These are phyloP conservation scores for Hemistola chrysoprasaria DNA, from an alignment of 2,888 invertebrate species.

Conservation along the genomic window DNA sequence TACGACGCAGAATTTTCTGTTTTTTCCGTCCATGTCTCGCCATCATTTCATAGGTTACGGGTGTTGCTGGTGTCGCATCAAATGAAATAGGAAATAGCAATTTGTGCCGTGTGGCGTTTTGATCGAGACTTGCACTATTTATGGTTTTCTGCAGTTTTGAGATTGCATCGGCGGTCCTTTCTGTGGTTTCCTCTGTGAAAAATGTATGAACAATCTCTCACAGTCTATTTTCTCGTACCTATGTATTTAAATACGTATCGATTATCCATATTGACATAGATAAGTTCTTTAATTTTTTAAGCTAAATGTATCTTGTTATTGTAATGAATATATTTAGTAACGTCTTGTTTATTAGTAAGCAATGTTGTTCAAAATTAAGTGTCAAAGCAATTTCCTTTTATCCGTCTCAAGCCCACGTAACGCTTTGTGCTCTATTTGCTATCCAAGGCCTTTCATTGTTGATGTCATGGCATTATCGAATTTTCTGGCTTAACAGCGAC, in stretches of 20 bases:
- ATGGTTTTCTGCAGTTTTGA: not conserved
- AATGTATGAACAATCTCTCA: too few species aligned
- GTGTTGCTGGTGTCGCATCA: constrained; percentile 40
- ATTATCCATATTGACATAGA: too few species aligned
- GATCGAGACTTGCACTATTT: constrained; percentile 11
- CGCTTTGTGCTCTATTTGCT: constrained; percentile 32
- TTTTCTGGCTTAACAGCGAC: constrained; percentile 40
- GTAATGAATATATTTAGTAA: too few species aligned
- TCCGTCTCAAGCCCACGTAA: not conserved
- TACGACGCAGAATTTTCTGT: constrained; percentile 1
- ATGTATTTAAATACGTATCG: too few species aligned
- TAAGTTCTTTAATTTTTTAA: too few species aligned
- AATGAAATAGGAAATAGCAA: constrained; percentile 52
- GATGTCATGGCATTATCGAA: constrained; percentile 40
- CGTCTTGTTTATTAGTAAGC: too few species aligned
- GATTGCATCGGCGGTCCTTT: too few species aligned
- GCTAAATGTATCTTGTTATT: too few species aligned
- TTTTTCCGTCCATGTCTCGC: constrained; percentile 33
- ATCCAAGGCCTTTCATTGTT: constrained; percentile 48
- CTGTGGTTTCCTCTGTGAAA: too few species aligned
- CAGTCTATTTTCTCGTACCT: too few species aligned
- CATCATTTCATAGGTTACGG: constrained; percentile 7
- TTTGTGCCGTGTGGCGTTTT: constrained; percentile 32
- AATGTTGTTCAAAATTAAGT: too few species aligned
- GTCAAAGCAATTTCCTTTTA: too few species aligned